Percentiles rank a stretch among this genome's conserved stretches.
Evolutionary conservation across 2,113 vertebrate species (phyloP).

Genomic region (Istiophorus platypterus): DNA sequence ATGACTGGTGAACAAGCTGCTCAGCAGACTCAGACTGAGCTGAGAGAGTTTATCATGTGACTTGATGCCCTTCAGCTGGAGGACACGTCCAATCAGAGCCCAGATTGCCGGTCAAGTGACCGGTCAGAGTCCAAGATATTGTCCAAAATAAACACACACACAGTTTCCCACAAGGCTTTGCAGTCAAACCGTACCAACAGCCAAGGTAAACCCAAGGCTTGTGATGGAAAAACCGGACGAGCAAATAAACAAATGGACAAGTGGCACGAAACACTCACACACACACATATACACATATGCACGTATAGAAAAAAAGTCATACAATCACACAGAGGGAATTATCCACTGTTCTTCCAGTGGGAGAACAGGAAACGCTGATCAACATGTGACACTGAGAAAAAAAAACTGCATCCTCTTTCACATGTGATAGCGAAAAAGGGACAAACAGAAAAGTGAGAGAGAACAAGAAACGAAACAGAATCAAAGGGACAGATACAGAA

Average conservation of each 20-base stretch:
- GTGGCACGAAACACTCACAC: conserved; percentile 12
- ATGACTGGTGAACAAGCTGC: not conserved
- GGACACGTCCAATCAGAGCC: conserved; percentile 49
- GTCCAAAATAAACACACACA: conserved; percentile 76
- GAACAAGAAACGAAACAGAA: not conserved
- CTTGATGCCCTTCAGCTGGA: conserved; percentile 22
- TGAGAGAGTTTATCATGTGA: conserved; percentile 42
- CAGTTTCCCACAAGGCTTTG: conserved; percentile 81
- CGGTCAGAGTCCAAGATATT: conserved; percentile 62
- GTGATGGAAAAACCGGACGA: conserved; percentile 76
- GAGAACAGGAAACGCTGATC: conserved; percentile 44
- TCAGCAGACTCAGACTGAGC: conserved; percentile 7
- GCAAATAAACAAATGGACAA: conserved; percentile 66
- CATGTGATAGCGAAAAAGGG: conserved; percentile 19
- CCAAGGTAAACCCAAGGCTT: conserved; percentile 80
- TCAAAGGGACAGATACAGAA: not conserved
- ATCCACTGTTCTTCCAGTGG: conserved; percentile 32
- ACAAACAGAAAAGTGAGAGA: conserved; percentile 14
- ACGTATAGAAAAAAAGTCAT: not conserved
- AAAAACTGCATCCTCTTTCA: conserved; percentile 15
- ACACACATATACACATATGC: conserved; percentile 30
- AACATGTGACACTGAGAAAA: conserved; percentile 33
- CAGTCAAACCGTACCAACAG: conserved; percentile 57
- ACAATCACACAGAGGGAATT: conserved; percentile 41
- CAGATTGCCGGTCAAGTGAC: conserved; percentile 46